phyloP scores from a whole-genome alignment of 2,113 vertebrate species.

The Leptobrachium ailaonicum region DNA sequence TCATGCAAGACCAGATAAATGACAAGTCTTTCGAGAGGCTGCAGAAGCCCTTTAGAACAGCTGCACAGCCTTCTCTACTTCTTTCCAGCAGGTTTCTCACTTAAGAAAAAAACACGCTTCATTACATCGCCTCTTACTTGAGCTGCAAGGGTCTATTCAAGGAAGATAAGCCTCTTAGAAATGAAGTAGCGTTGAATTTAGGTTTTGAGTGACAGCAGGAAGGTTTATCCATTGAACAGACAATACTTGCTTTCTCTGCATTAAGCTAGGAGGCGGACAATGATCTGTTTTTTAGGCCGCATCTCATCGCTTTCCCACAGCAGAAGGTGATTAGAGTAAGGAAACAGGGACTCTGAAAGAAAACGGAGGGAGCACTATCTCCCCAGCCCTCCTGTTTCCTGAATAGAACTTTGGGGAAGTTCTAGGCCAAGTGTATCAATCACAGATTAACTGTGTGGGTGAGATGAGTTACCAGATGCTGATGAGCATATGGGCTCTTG shows the following conservation, averaged over 20 bases:
- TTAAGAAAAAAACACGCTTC: conserved; percentile 99
- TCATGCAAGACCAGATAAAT: conserved; percentile 94
- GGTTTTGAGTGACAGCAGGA: conserved; percentile 99
- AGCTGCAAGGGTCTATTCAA: conserved; percentile 99
- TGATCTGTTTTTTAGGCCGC: conserved; percentile 98
- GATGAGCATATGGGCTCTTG: conserved; percentile 74
- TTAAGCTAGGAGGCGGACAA: conserved; percentile 99
- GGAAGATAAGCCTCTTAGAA: conserved; percentile 99
- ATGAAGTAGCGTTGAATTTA: conserved; percentile 98
- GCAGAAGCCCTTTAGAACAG: conserved; percentile 85
- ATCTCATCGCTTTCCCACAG: conserved; percentile 99
- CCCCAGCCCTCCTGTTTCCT: conserved; percentile 85
- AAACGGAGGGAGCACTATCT: conserved; percentile 80
- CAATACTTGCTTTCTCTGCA: conserved; percentile 98
- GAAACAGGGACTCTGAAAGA: conserved; percentile 81
- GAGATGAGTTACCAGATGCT: conserved; percentile 61
- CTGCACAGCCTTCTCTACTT: conserved; percentile 87
- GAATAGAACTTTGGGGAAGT: conserved; percentile 75
- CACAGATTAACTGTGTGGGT: conserved; percentile 72
- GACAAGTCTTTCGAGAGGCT: conserved; percentile 85
- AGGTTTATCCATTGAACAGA: conserved; percentile 99
- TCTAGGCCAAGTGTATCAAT: conserved; percentile 86
- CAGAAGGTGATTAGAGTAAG: conserved; percentile 95
- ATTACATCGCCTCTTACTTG: conserved; percentile 99
- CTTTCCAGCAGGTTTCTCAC: conserved; percentile 95